Base-by-base conservation (phyloP, 2,888 invertebrate genomes). In the Cheilosia soror region DNA sequence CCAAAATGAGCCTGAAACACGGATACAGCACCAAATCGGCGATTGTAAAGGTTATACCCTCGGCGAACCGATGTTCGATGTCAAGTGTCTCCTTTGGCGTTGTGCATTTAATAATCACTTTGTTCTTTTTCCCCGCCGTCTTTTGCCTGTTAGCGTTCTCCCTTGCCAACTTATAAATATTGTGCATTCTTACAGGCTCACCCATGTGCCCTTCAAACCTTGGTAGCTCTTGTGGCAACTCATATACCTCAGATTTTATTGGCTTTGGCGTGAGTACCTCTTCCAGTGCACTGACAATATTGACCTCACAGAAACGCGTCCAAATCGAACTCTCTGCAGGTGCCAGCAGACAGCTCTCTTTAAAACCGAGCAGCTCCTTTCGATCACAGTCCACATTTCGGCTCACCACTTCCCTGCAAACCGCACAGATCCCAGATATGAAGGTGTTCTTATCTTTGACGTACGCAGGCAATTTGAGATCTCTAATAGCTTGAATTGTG, bases 231-330 rank as follows among this genome's bases (percentile, higher is more conserved):
- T 92, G 90, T 0, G 98, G 97, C 69, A 98, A 89, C 68, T 90
- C 89, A 29, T 85, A 85, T 11, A 91, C 89, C 37, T 87, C 60
- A 5, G 87, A 83, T 5, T 87, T 80, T 2, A 88, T 87, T 51
- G 89, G 76, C 29, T 91, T 75, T 42, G 87, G 88, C 20, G 47
- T 88, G 25, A 93, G 88, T 62, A 94, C 88, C n/a, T 92, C 89
- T 82, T 93, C 93, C 0, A 95, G 92, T 1, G 95, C 94, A 68
- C 93, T 91, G 11, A 96, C 94, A 53, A 97, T 93, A 90, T 97
- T 96, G 4, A 96, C 93, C 93, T 98, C 98, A 93, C 98, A 98
- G 90, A 97, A 97, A 89, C 96, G 96, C 0, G 98, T 98, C 98
- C 98, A 98, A 47, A 96, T 93, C 7, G 97, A 97, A 7, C 95